A percentile compares a stretch with the other conserved stretches of the same genome.
These are phyloP conservation scores for Sylvietta virens DNA, from an alignment of 2,113 vertebrate species.

Conservation along the genomic window DNA sequence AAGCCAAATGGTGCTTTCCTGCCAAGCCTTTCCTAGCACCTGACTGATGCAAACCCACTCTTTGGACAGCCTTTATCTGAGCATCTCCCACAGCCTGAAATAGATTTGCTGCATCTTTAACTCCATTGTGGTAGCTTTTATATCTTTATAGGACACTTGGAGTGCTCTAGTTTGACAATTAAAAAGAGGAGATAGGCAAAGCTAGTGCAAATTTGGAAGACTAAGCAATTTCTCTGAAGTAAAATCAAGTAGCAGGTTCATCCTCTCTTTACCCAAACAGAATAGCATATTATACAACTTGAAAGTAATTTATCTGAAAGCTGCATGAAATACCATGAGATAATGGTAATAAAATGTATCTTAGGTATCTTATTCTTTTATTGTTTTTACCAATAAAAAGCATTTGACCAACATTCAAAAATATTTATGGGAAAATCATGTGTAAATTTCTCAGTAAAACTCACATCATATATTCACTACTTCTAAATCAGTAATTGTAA, in stretches of 20 bases:
- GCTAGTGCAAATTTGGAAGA: neutral
- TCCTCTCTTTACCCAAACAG: neutral
- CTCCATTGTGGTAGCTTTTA: neutral
- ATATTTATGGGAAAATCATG: neutral
- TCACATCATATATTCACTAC: neutral
- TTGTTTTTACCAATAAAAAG: too few relatives aligned
- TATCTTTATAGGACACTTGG: neutral
- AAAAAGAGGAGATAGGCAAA: neutral
- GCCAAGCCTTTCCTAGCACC: neutral
- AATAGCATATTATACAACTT: neutral
- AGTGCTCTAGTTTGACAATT: neutral
- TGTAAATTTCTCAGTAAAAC: neutral
- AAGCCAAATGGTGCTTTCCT: neutral
- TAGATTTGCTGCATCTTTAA: neutral
- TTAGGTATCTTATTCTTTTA: neutral
- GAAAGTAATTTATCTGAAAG: neutral
- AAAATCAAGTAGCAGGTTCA: neutral
- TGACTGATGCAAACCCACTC: neutral
- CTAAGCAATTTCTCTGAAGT: neutral
- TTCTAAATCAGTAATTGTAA: neutral
- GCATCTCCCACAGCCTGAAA: neutral
- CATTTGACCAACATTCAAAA: neutral
- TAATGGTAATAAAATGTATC: neutral
- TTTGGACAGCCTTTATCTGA: neutral
- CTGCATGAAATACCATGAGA: neutral